Percentiles rank a stretch among this genome's conserved stretches.
Conservation (phyloP, 2,113 vertebrate species). For the Agelaius phoeniceus region DNA sequence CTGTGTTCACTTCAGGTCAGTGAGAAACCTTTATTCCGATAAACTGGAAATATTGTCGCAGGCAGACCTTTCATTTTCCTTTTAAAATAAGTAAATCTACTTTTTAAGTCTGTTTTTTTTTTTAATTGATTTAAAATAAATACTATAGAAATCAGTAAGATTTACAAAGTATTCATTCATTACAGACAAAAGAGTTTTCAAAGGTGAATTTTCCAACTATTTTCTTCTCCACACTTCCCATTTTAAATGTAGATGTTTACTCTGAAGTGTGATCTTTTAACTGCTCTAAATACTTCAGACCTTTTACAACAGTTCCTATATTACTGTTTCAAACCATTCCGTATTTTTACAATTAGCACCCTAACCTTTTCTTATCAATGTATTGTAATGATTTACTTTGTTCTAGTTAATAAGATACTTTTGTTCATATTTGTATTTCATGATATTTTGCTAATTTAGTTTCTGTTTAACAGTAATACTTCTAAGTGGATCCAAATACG, state of each 20-base stretch:
- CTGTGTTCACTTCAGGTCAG: neutral
- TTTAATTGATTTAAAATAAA: neutral
- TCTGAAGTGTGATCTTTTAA: neutral
- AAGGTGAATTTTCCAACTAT: neutral
- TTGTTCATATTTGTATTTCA: neutral
- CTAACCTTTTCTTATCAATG: constrained; percentile 3
- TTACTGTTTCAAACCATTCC: neutral
- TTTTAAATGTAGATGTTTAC: neutral
- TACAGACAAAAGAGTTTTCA: neutral
- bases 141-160: neutral
- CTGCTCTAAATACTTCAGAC: neutral
- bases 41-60: neutral
- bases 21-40: neutral
- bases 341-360: neutral
- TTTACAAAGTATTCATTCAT: neutral
- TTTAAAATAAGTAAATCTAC: neutral
- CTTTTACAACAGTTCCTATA: neutral
- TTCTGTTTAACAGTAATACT: constrained; percentile 5
- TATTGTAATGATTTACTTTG: constrained; percentile 33
- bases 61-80: neutral
- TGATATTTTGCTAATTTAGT: neutral
- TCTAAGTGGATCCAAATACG: neutral
- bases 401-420: constrained; percentile 28
- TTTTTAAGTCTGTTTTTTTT: neutral
- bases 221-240: neutral